Conservation (phyloP, 1,140 invertebrate genomes). For the Pollicipes pollicipes region DNA sequence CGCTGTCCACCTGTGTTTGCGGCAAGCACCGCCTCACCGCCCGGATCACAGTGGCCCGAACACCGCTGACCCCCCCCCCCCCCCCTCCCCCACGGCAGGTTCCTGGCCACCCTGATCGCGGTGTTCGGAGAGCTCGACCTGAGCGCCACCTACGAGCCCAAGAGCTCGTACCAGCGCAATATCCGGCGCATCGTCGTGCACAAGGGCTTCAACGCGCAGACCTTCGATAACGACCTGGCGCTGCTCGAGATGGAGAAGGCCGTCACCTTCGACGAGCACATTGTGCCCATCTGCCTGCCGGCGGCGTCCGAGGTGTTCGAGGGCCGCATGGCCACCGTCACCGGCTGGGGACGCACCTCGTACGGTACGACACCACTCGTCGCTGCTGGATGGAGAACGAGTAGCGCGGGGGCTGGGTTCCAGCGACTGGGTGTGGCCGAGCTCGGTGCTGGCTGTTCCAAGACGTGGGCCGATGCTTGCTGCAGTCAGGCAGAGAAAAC, state of each 20-base stretch:
- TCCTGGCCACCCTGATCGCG: constrained; percentile 69
- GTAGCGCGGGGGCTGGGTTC: too few relatives aligned
- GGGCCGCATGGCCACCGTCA: constrained; percentile 62
- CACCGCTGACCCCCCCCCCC: too few relatives aligned
- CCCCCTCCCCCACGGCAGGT: constrained; percentile 34
- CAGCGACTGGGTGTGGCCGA: too few relatives aligned
- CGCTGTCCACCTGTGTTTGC: too few relatives aligned
- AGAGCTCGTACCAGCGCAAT: constrained; percentile 56
- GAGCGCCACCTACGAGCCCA: constrained; percentile 56
- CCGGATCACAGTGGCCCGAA: too few relatives aligned
- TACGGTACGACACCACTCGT: too few relatives aligned
- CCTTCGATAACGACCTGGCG: constrained; percentile 79
- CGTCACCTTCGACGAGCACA: constrained; percentile 65
- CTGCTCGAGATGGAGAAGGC: constrained; percentile 63
- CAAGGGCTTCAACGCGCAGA: constrained; percentile 66
- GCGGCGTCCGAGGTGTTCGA: constrained; percentile 59
- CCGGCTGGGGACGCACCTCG: constrained; percentile 30
- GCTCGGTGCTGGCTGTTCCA: too few relatives aligned
- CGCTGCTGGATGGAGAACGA: too few relatives aligned
- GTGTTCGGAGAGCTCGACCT: constrained; percentile 82
- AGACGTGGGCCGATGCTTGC: too few relatives aligned
- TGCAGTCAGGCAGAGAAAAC: too few relatives aligned
- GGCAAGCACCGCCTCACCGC: too few relatives aligned
- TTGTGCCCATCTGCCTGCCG: constrained; percentile 84
- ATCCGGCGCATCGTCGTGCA: constrained; percentile 75